These are phyloP conservation scores for Eolophus roseicapilla DNA, from an alignment of 2,113 vertebrate species.

Conservation along the genomic window DNA sequence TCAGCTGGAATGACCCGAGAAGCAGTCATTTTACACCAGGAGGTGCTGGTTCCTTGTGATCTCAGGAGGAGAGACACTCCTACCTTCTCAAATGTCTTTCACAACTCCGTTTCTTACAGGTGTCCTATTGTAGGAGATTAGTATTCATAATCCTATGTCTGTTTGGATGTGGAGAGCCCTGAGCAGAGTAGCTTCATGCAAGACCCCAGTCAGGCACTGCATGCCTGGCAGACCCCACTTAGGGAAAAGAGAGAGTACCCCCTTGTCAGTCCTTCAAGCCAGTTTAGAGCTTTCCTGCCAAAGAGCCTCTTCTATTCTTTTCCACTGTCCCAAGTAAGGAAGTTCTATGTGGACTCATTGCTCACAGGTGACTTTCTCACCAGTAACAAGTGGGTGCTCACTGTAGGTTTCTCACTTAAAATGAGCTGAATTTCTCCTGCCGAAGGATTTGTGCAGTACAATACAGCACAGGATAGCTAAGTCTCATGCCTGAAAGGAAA, in stretches of 20 bases:
- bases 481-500: background rate
- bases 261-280: background rate
- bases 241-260: background rate
- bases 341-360: background rate
- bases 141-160: background rate
- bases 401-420: background rate
- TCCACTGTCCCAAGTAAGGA: background rate
- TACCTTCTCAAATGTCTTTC: too few relatives aligned
- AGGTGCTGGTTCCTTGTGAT: background rate
- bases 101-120: background rate
- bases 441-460: background rate
- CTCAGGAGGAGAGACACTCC: background rate
- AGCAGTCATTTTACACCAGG: background rate
- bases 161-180: background rate
- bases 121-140: background rate
- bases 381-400: background rate
- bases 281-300: background rate
- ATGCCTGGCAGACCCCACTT: accelerated
- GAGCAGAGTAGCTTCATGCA: background rate
- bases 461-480: background rate
- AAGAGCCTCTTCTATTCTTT: background rate
- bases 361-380: background rate
- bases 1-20: background rate
- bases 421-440: background rate
- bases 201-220: background rate